These are phyloP conservation scores for Platycheirus albimanus DNA, from an alignment of 2,888 invertebrate genomes.

Conservation along the genomic window DNA sequence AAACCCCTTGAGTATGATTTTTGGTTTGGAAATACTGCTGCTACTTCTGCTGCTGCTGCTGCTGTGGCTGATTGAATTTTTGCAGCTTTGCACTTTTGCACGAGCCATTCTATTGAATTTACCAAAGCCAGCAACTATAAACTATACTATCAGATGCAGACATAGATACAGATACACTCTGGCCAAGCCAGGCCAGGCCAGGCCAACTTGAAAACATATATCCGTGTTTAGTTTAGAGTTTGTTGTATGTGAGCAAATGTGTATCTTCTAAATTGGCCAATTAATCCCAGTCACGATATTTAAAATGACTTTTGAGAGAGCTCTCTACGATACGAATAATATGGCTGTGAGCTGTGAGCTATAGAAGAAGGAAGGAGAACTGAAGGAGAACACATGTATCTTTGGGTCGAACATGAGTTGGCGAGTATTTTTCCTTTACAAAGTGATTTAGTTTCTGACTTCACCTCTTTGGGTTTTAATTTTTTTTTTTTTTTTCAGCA, in stretches of 20 bases:
- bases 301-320: conserved; percentile 73
- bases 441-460: conserved; percentile 58
- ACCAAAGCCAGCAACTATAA: conserved; percentile 4
- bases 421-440: conserved; percentile 62
- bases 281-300: conserved; percentile 74
- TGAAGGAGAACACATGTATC: conserved; percentile 60
- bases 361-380: not conserved
- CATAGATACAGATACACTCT: not conserved
- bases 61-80: conserved; percentile 62
- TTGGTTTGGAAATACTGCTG: conserved; percentile 23
- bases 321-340: too few species aligned
- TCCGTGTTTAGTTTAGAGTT: conserved; percentile 42
- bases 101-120: conserved; percentile 67
- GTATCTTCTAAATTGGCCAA: conserved; percentile 75
- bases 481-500: conserved; percentile 49
- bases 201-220: conserved; percentile 37
- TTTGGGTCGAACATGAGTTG: conserved; percentile 56
- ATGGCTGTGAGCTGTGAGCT: not conserved
- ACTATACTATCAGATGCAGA: conserved; percentile 19
- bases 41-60: conserved; percentile 1
- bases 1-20: conserved; percentile 33
- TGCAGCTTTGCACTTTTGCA: conserved; percentile 73
- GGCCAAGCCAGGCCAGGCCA: too few species aligned
- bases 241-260: conserved; percentile 64
- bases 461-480: conserved; percentile 15